phyloP scores from a whole-genome alignment of 2,797 vertebrate genomes.

The Garrulus glandarius region DNA sequence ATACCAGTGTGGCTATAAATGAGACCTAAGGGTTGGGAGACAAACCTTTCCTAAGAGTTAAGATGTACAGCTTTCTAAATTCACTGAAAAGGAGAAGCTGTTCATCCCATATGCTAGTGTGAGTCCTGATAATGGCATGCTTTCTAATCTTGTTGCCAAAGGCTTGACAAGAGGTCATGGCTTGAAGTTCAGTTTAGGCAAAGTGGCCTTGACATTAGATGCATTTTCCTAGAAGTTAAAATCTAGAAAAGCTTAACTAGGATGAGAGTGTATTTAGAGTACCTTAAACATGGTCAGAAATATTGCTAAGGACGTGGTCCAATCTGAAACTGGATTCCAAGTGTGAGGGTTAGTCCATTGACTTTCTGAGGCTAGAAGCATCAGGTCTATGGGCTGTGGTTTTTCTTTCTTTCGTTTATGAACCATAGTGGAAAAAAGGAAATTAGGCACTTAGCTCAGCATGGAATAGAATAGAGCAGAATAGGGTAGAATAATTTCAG shows the following conservation, averaged over 20 bases:
- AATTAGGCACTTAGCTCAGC: not conserved
- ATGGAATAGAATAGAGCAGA: not conserved
- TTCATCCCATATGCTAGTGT: not conserved
- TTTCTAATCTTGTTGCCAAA: not conserved
- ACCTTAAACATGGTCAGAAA: not conserved
- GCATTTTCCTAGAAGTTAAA: not conserved
- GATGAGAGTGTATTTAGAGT: not conserved
- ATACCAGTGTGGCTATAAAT: not conserved
- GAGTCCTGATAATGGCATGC: not conserved
- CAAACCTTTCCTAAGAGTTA: not conserved
- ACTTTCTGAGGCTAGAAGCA: not conserved
- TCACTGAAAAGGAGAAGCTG: not conserved
- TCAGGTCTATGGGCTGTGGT: too few relatives aligned
- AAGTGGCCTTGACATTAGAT: not conserved
- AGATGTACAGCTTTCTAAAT: not conserved
- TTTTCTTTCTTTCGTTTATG: not conserved
- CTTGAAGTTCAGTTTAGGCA: not conserved
- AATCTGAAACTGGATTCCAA: not conserved
- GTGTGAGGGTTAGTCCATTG: not conserved
- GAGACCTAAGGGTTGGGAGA: not conserved
- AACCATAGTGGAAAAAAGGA: not conserved
- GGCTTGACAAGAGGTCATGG: not conserved
- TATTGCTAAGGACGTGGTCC: not conserved
- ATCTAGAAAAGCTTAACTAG: not conserved
- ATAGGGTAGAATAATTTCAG: not conserved